Evolutionary conservation across 1,140 invertebrate genomes (phyloP).

Genomic region (Eupristina koningsbergeri): DNA sequence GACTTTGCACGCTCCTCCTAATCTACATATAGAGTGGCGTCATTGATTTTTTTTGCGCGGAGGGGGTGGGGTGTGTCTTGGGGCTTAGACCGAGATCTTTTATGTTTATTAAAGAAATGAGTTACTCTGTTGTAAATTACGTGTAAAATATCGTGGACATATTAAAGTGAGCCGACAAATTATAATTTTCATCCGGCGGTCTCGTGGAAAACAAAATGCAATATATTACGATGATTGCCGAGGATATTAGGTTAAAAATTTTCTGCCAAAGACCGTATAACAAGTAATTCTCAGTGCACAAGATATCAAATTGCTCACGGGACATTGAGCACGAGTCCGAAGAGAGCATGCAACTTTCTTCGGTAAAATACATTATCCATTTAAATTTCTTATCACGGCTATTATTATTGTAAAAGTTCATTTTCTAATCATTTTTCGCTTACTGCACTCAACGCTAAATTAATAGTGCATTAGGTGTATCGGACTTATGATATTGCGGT

Average conservation of each 20-base stretch:
- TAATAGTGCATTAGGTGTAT: neutral
- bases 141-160: constrained; percentile 1
- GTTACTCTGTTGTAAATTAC: constrained; percentile 3
- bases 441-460: neutral
- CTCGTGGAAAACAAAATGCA: neutral
- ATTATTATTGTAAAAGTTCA: neutral
- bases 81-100: constrained; percentile 9
- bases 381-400: neutral
- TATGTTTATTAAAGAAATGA: constrained; percentile 35
- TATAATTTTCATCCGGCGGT: constrained; percentile 9
- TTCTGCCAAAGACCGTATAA: neutral
- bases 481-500: neutral
- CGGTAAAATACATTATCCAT: neutral
- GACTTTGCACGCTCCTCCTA: neutral
- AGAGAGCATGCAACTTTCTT: neutral
- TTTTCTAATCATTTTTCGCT: neutral
- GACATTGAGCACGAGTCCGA: neutral
- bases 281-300: neutral
- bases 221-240: neutral
- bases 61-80: neutral
- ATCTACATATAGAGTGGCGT: constrained; percentile 30
- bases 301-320: neutral
- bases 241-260: constrained; percentile 10
- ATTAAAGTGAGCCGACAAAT: neutral
- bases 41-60: constrained; percentile 21